Base-by-base conservation (phyloP, 2,888 invertebrate species). In the Elmis aenea region DNA sequence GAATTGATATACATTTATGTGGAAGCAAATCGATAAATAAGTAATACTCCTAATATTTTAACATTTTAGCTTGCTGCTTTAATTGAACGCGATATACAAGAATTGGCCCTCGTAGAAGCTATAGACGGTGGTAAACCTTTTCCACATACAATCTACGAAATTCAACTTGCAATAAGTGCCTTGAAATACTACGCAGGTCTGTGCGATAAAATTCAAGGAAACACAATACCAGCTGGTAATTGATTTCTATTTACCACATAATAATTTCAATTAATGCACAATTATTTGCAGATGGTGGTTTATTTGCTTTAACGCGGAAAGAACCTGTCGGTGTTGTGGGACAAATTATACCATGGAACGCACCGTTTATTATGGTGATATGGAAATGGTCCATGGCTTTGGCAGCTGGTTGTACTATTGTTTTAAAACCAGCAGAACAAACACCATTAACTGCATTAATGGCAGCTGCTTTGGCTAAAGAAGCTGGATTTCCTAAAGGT, bases 171-270 rank as follows among this genome's bases (percentile, higher is more conserved):
- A n/a, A 59, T 71, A 11, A 65, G 67, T 33, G 68, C 69, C 1
- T 57, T 80, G 11, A 71, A 75, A 39, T 87, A 87, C 57, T 86
- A 84, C 64, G 90, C 89, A 37, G 90, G 91, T 14, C 89, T 82
- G 80, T 80, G 85, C 28, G 91, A 92, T 63, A 92, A 93, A 69
- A 82, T 85, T 55, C 82, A 84, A 54, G 92, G 92, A 10, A 80
- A 83, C 50, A 88, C 87, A 1, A 83, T 91, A 47, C 90, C 90
- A 8, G 69, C 81, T 37, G 79, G 82, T 75, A 61, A 61, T 51
- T 45, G n/a, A n/a, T n/a, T n/a, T n/a, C n/a, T n/a, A n/a, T n/a
- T n/a, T n/a, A n/a, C 14, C 9, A 18, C 5, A 6, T 8, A 24
- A 5, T 9, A 24, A 24, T 5, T n/a, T 16, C 13, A 6, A 31